Evolutionary conservation across 2,888 invertebrate species (phyloP), one percentile per base, ranked within the genome.

Genomic region (Camponotus fellah): DNA sequence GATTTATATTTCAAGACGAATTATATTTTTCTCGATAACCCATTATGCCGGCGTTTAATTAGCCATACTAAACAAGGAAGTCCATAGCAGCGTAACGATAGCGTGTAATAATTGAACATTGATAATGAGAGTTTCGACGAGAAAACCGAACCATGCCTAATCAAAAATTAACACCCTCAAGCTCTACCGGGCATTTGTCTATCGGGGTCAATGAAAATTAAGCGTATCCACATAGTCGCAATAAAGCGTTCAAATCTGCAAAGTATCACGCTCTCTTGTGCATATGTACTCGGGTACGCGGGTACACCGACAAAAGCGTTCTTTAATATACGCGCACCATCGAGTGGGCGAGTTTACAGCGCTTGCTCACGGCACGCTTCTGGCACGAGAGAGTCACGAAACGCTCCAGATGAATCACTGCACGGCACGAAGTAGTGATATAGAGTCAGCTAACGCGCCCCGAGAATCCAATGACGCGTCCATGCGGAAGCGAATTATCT

Each of bases 371-470:
- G 90, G 85, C 91, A 89, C 87, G 87, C 87, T 90, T 56, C 84
- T 83, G 84, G 75, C 85, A 71, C 88, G 85, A 53, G 85, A 53
- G 85, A 92, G 91, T 92, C 92, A 92, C 91, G 93, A 90, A 92
- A 91, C 88, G 87, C 84, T 88, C 89, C 79, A 87, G 89, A 90
- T 88, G 91, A 93, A 93, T 93, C 92, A 91, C 85, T 89, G 84
- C 80, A 66, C 85, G 75, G 87, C 92, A 91, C 91, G 91, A 88
- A 91, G 85, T 81, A 77, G 88, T 69, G 66, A 76, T 82, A 82
- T 76, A 83, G 60, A 40, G 43, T 12, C 43, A 26, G 83, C 65
- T 69, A 60, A n/a, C 79, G 40, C 58, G 40, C 21, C 37, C 53
- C 21, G 83, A 72, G 85, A 87, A 82, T 77, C 74, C 58, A 82